A percentile compares a stretch with the other conserved stretches of the same genome.
phyloP scores from a whole-genome alignment of 2,113 vertebrate species.

The Corythornis vintsioides region DNA sequence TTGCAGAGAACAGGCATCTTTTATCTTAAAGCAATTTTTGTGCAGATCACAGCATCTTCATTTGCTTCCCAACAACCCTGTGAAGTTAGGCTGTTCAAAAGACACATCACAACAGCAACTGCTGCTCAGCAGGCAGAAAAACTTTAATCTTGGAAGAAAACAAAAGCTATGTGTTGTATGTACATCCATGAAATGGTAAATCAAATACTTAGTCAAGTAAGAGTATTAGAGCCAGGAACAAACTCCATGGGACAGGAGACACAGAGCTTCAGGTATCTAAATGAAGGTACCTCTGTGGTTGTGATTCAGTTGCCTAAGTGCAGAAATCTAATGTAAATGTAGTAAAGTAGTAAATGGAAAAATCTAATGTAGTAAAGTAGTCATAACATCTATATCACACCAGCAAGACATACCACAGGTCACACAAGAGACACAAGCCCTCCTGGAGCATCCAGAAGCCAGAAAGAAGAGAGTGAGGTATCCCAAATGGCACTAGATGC shows the following conservation, averaged over 20 bases:
- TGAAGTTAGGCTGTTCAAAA: background rate
- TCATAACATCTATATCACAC: background rate
- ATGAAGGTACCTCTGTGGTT: background rate
- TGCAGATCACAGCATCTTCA: background rate
- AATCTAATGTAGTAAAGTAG: background rate
- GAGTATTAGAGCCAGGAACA: background rate
- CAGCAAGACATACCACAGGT: background rate
- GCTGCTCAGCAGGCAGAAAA: background rate
- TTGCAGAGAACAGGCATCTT: background rate
- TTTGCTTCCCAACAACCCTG: background rate
- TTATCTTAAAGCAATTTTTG: background rate
- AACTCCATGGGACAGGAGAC: background rate
- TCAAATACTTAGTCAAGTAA: accelerated
- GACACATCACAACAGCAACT: background rate
- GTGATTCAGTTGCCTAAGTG: background rate
- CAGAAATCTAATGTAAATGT: background rate
- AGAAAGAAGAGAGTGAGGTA: background rate
- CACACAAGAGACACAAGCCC: background rate
- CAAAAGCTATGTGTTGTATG: background rate
- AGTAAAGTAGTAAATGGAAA: background rate
- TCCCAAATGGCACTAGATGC: background rate
- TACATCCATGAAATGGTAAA: background rate
- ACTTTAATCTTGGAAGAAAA: background rate
- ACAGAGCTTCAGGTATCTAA: background rate
- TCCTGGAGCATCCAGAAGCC: background rate